Evolutionary conservation across 2,888 invertebrate species (phyloP).

Genomic region (Agrochola lychnidis): DNA sequence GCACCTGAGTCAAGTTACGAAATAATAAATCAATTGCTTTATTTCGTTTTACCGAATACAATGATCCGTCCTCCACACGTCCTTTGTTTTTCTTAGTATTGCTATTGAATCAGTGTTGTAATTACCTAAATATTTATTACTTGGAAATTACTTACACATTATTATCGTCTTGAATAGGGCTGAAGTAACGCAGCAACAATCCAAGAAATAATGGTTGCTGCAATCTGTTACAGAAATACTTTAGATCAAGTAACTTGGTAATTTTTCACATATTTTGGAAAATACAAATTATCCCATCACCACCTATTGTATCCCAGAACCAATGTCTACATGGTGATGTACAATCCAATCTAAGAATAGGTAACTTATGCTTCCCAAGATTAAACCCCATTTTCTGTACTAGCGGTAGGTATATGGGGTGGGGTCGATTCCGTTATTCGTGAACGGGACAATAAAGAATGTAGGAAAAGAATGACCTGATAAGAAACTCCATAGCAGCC

Average conservation of each 20-base stretch:
- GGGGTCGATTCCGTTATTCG: no score
- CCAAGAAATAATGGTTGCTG: slow-evolving; percentile 92
- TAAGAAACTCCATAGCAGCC: slow-evolving; percentile 91
- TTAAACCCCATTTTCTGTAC: neutral
- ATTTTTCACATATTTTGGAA: no score
- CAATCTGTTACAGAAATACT: slow-evolving; percentile 83
- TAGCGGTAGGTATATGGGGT: neutral
- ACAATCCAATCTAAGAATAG: slow-evolving; percentile 1
- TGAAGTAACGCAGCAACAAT: slow-evolving; percentile 91
- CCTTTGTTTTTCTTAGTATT: neutral
- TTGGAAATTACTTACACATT: slow-evolving; percentile 76
- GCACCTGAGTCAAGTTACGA: neutral
- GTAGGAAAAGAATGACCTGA: slow-evolving; percentile 82
- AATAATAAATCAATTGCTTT: slow-evolving; percentile 7
- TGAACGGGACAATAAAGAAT: no score
- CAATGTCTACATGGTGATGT: neutral
- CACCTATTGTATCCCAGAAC: neutral
- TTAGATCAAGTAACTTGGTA: neutral
- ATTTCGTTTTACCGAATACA: neutral
- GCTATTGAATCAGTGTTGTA: neutral
- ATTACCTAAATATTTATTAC: neutral
- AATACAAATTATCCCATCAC: neutral
- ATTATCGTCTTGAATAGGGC: slow-evolving; percentile 77
- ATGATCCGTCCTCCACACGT: neutral
- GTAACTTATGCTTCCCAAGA: no score